These are phyloP conservation scores for Teleopsis dalmanni DNA, from an alignment of 1,140 invertebrate genomes.

Conservation along the genomic window DNA sequence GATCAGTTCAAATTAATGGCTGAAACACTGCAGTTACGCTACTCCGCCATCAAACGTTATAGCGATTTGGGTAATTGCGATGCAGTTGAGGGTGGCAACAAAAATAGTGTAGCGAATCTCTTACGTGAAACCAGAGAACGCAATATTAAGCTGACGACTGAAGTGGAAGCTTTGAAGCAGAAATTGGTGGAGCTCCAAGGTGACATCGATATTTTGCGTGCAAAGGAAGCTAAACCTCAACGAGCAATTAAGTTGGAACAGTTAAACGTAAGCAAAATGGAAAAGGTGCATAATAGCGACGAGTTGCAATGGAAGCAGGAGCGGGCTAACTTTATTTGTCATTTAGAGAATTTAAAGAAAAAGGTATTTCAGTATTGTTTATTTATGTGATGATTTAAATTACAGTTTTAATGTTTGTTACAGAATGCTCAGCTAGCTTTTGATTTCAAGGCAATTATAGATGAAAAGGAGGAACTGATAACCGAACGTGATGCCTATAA, in stretches of 20 bases:
- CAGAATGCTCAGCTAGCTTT: slow-evolving; percentile 42
- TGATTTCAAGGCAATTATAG: slow-evolving; percentile 68
- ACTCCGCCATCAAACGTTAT: slow-evolving; percentile 48
- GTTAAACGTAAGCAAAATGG: neutral
- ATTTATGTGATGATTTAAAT: neutral
- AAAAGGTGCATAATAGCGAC: slow-evolving; percentile 29
- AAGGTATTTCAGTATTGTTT: slow-evolving; percentile 29
- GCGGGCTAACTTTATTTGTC: slow-evolving; percentile 60
- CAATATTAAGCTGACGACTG: slow-evolving; percentile 59
- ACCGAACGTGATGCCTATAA: slow-evolving; percentile 77
- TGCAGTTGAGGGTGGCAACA: slow-evolving; percentile 26
- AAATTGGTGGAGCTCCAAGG: slow-evolving; percentile 63
- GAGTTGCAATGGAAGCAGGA: slow-evolving; percentile 46
- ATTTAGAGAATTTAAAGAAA: slow-evolving; percentile 59
- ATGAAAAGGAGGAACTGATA: slow-evolving; percentile 80
- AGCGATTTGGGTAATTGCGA: slow-evolving; percentile 13
- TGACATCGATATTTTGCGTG: slow-evolving; percentile 54
- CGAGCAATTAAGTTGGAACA: too few relatives aligned
- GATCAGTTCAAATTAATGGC: slow-evolving; percentile 77
- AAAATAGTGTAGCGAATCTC: slow-evolving; percentile 34
- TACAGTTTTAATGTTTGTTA: neutral
- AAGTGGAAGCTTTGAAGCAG: slow-evolving; percentile 62
- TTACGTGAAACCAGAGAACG: slow-evolving; percentile 56
- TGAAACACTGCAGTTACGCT: slow-evolving; percentile 65
- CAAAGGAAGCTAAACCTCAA: slow-evolving; percentile 10